Conservation (phyloP, 2,888 invertebrate genomes). For the Nomada fabriciana region DNA sequence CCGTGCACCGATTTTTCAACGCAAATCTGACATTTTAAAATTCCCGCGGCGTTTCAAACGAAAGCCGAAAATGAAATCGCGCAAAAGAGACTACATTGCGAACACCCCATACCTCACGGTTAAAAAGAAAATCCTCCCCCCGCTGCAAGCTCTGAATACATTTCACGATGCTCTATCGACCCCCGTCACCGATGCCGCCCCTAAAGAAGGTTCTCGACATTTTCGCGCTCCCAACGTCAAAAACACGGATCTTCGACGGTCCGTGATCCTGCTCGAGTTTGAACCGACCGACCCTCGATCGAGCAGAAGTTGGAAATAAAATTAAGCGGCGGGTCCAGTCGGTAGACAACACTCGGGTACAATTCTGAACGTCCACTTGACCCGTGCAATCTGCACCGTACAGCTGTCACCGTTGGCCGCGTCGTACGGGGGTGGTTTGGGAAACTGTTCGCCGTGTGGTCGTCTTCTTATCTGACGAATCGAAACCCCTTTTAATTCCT, state of each 20-base stretch:
- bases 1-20: too few species aligned
- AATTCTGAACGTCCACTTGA: conserved; percentile 52
- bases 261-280: background rate
- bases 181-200: background rate
- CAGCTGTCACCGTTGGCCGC: conserved; percentile 59
- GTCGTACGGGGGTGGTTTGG: conserved; percentile 4
- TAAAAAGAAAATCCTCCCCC: too few species aligned
- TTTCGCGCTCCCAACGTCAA: background rate
- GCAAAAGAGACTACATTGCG: too few species aligned
- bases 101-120: too few species aligned
- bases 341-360: conserved; percentile 32
- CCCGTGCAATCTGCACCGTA: conserved; percentile 60
- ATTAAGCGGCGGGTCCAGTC: conserved; percentile 39
- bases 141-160: background rate
- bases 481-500: conserved; percentile 54
- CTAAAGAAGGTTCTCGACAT: background rate
- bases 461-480: conserved; percentile 48
- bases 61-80: background rate
- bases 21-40: too few species aligned
- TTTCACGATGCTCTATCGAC: background rate
- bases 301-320: conserved; percentile 44
- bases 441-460: conserved; percentile 20
- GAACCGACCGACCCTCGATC: background rate
- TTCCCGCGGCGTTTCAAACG: too few species aligned
- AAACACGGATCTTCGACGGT: conserved; percentile 4